These are phyloP conservation scores for Globicephala melas DNA, from an alignment of 2,113 vertebrate species.

Conservation along the genomic window DNA sequence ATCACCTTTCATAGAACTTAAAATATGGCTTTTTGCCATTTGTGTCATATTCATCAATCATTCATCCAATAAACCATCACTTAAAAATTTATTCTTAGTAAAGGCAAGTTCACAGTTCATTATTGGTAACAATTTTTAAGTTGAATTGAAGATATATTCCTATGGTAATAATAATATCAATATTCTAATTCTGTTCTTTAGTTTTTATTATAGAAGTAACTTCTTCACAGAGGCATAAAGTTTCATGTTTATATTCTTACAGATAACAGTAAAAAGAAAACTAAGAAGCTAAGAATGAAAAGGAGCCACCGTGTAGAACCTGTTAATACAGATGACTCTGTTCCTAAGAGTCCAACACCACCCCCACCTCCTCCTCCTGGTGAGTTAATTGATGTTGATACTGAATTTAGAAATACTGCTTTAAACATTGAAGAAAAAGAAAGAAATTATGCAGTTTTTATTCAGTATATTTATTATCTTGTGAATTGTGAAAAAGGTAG, in stretches of 20 bases:
- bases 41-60: not conserved
- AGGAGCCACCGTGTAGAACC: conserved; percentile 93
- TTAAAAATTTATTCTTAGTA: not conserved
- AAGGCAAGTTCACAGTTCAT: not conserved
- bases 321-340: conserved; percentile 80
- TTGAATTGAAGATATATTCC: not conserved
- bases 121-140: not conserved
- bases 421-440: not conserved
- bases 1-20: not conserved
- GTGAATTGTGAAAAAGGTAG: not conserved
- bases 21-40: not conserved
- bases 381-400: conserved; percentile 59
- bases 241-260: conserved; percentile 38
- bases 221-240: not conserved
- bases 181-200: conserved; percentile 1
- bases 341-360: conserved; percentile 75
- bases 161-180: not conserved
- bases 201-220: conserved; percentile 21
- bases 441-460: not conserved
- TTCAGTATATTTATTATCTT: not conserved
- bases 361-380: conserved; percentile 80
- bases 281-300: conserved; percentile 89
- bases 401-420: not conserved
- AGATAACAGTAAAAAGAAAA: conserved; percentile 88
- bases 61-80: not conserved